Conservation (phyloP, 2,113 vertebrate species). For the Rallus limicola region DNA sequence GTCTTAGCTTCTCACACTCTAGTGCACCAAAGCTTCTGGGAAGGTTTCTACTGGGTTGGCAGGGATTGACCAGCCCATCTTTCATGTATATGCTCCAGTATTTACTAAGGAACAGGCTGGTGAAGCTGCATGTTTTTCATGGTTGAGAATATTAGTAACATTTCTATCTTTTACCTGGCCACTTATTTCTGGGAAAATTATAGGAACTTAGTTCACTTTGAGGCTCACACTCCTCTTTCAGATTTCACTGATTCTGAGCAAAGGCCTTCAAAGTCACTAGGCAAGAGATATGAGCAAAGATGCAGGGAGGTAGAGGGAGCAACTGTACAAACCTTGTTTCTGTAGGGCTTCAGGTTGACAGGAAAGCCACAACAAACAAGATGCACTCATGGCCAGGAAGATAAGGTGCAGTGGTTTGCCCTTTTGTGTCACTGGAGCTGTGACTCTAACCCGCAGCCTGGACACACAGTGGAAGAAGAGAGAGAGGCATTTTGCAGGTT, state of each 20-base stretch:
- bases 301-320: background rate
- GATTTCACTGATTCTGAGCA: background rate
- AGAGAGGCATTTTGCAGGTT: background rate
- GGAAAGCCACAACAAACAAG: background rate
- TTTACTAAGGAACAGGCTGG: background rate
- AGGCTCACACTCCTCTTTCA: background rate
- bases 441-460: background rate
- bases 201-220: background rate
- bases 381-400: background rate
- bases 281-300: background rate
- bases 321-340: background rate
- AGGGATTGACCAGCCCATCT: background rate
- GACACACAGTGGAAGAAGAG: accelerated
- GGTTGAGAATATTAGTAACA: background rate
- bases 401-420: background rate
- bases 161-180: background rate
- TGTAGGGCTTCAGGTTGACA: background rate
- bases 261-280: background rate
- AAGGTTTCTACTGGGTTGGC: background rate
- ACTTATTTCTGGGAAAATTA: background rate
- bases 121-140: background rate
- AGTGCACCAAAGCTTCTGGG: background rate
- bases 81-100: background rate
- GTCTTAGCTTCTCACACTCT: background rate
- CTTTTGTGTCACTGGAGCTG: background rate